These are phyloP conservation scores for Aptenodytes forsteri DNA, from an alignment of 2,113 vertebrate species.

Conservation along the genomic window DNA sequence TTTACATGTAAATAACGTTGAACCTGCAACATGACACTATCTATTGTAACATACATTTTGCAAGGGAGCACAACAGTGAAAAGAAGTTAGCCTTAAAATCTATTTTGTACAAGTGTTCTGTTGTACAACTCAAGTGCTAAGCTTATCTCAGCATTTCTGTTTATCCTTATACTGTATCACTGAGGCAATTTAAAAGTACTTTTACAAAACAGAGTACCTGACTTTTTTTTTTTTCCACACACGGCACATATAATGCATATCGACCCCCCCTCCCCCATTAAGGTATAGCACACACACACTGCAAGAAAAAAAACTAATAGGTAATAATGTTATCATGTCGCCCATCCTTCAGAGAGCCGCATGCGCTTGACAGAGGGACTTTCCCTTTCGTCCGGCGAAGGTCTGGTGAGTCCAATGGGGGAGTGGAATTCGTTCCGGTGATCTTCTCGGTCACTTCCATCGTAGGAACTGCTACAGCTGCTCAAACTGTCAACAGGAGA, in stretches of 20 bases:
- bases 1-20: slow-evolving; percentile 99
- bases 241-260: slow-evolving; percentile 98
- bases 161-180: slow-evolving; percentile 91
- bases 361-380: slow-evolving; percentile 98
- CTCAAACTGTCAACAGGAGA: slow-evolving; percentile 98
- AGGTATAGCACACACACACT: slow-evolving; percentile 94
- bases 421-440: slow-evolving; percentile 98
- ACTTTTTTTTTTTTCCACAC: slow-evolving; percentile 90
- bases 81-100: slow-evolving; percentile 91
- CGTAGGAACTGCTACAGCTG: slow-evolving; percentile 98
- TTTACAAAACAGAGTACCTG: slow-evolving; percentile 99
- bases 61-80: slow-evolving; percentile 97
- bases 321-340: slow-evolving; percentile 92
- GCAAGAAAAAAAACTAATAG: slow-evolving; percentile 83
- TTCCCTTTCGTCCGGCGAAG: slow-evolving; percentile 94
- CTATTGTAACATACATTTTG: slow-evolving; percentile 99
- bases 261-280: slow-evolving; percentile 85
- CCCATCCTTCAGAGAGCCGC: slow-evolving; percentile 98
- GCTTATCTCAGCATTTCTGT: slow-evolving; percentile 88
- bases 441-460: slow-evolving; percentile 96
- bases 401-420: slow-evolving; percentile 95
- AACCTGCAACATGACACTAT: slow-evolving; percentile 99
- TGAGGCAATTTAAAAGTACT: slow-evolving; percentile 97
- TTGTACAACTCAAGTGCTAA: slow-evolving; percentile 95
- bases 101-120: slow-evolving; percentile 97